These are phyloP conservation scores for Sebastes dallii DNA, from an alignment of 2,797 vertebrate genomes.

Conservation along the genomic window DNA sequence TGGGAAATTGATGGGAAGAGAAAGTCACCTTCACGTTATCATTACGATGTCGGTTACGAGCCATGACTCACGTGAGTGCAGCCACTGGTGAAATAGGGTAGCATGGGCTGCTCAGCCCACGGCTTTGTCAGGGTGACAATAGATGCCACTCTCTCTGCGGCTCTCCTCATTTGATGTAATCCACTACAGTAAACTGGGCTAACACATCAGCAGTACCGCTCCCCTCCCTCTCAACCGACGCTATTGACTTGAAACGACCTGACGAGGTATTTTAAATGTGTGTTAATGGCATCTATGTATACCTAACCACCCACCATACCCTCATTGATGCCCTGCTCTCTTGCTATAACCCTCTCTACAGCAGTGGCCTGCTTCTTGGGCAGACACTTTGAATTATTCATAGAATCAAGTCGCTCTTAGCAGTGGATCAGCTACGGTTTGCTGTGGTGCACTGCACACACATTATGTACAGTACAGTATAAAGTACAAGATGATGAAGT, in stretches of 20 bases:
- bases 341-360: constrained; percentile 39
- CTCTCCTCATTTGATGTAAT: constrained; percentile 18
- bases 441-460: constrained; percentile 28
- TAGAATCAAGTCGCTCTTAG: constrained; percentile 55
- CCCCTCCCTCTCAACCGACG: not conserved
- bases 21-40: constrained; percentile 80
- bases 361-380: constrained; percentile 60
- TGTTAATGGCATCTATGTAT: constrained; percentile 20
- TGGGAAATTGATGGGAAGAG: constrained; percentile 69
- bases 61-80: constrained; percentile 53
- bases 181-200: constrained; percentile 20
- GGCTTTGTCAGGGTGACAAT: constrained; percentile 34
- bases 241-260: constrained; percentile 13
- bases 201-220: constrained; percentile 5
- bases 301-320: constrained; percentile 10
- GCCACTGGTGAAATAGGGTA: constrained; percentile 59
- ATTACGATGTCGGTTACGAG: constrained; percentile 43
- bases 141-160: constrained; percentile 21
- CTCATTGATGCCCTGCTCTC: constrained; percentile 28
- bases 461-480: not conserved
- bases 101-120: not conserved
- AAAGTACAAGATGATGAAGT: constrained; percentile 6
- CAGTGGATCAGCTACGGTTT: constrained; percentile 47
- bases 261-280: constrained; percentile 5
- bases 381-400: constrained; percentile 74